A percentile compares a stretch with the other conserved stretches of the same genome.
These are phyloP conservation scores for Tamias sibiricus DNA, from an alignment of 2,113 vertebrate genomes.

Conservation along the genomic window DNA sequence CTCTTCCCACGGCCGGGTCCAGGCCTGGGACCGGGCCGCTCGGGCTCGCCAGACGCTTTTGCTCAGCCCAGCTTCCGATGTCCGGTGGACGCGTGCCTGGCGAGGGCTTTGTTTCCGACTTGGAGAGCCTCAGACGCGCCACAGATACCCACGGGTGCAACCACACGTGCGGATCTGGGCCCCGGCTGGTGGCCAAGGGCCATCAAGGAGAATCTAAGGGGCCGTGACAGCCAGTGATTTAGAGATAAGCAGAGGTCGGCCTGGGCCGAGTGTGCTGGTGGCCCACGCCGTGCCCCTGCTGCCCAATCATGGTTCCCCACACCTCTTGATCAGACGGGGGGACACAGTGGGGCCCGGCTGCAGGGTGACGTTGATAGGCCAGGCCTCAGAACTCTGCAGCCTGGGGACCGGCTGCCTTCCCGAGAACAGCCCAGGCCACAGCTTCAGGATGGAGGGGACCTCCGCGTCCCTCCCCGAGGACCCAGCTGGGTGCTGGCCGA, in stretches of 20 bases:
- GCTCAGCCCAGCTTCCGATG: not conserved
- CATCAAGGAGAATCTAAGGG: not conserved
- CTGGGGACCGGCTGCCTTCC: rapidly evolving
- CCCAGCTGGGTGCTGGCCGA: rapidly evolving
- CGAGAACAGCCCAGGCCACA: rapidly evolving
- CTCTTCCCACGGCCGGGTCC: conserved; percentile 9
- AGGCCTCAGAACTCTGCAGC: rapidly evolving
- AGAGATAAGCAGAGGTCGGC: rapidly evolving
- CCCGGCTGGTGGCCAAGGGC: not conserved
- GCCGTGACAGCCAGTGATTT: rapidly evolving
- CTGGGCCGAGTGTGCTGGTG: not conserved
- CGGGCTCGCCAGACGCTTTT: not conserved
- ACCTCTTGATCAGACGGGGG: not conserved
- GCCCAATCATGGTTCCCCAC: not conserved
- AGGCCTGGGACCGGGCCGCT: not conserved
- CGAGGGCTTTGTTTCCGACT: rapidly evolving
- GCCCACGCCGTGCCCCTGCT: not conserved
- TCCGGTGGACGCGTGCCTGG: rapidly evolving
- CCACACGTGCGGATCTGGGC: no score
- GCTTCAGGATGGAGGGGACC: rapidly evolving
- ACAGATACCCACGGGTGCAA: rapidly evolving
- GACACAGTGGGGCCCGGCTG: rapidly evolving
- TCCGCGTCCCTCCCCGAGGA: rapidly evolving
- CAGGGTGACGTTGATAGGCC: rapidly evolving
- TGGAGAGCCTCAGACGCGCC: rapidly evolving